These are phyloP conservation scores for Neoaliturus tenellus DNA, from an alignment of 2,888 invertebrate species.

Conservation along the genomic window DNA sequence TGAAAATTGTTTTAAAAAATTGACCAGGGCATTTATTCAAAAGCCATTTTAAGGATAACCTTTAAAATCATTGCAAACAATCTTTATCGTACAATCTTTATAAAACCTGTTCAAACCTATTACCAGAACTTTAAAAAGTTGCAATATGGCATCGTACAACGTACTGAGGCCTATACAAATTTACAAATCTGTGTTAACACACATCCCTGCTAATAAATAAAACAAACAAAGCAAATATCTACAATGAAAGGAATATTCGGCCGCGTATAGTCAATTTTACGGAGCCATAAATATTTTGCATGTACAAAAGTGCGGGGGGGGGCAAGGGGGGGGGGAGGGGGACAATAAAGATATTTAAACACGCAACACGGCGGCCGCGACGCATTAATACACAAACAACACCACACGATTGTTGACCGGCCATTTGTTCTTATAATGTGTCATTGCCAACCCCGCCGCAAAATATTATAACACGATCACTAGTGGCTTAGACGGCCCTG, in stretches of 20 bases:
- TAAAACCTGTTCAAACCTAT: too few relatives aligned
- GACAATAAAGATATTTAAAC: constrained; percentile 46
- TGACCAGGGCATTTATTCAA: too few relatives aligned
- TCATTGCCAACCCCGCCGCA: constrained; percentile 31
- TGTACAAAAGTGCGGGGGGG: not conserved
- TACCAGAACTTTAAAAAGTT: too few relatives aligned
- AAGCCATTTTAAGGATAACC: too few relatives aligned
- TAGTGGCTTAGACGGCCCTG: not conserved
- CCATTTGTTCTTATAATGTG: constrained; percentile 43
- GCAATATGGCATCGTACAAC: too few relatives aligned
- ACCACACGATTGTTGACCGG: constrained; percentile 28
- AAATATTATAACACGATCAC: constrained; percentile 26
- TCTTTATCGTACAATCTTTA: too few relatives aligned
- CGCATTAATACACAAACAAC: constrained; percentile 36
- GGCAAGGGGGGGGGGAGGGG: not conserved
- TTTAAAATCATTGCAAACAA: too few relatives aligned
- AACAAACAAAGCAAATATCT: constrained; percentile 14
- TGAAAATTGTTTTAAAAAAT: too few relatives aligned
- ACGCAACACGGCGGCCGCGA: not conserved
- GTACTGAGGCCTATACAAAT: not conserved
- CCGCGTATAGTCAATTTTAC: constrained; percentile 12
- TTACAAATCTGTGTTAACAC: not conserved
- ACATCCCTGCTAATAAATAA: not conserved
- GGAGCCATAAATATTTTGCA: constrained; percentile 22
- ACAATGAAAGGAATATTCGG: constrained; percentile 22